A percentile compares a stretch with the other conserved stretches of the same genome.
These are phyloP conservation scores for Tridacna crocea DNA, from an alignment of 2,888 invertebrate species.

Conservation along the genomic window DNA sequence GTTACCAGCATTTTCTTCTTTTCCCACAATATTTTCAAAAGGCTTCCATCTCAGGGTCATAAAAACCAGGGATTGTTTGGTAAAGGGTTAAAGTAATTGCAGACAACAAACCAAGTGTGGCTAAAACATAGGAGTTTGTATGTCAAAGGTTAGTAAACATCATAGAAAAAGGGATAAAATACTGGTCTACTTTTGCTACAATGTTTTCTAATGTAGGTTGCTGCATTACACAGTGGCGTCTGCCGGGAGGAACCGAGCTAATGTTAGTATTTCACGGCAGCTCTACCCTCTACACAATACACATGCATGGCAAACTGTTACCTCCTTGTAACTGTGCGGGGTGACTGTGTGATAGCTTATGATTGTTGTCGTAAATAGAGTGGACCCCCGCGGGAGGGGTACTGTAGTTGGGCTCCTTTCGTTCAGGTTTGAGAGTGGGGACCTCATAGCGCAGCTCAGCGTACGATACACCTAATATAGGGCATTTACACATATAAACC, in stretches of 20 bases:
- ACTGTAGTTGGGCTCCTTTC: constrained; percentile 62
- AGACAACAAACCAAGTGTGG: too few relatives aligned
- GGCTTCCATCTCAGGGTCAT: too few relatives aligned
- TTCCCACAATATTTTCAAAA: not conserved
- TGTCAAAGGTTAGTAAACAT: too few relatives aligned
- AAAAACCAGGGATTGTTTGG: too few relatives aligned
- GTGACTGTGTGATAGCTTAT: constrained; percentile 33
- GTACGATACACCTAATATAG: constrained; percentile 74
- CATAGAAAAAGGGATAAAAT: too few relatives aligned
- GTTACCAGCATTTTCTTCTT: too few relatives aligned
- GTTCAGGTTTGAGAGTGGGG: constrained; percentile 55
- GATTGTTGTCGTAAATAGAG: constrained; percentile 56
- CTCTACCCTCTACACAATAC: not conserved
- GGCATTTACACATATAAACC: not conserved
- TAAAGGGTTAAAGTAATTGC: too few relatives aligned
- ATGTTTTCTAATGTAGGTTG: not conserved
- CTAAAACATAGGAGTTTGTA: too few relatives aligned
- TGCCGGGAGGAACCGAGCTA: too few relatives aligned
- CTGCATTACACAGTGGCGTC: not conserved
- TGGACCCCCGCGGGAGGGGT: constrained; percentile 65
- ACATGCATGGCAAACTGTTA: constrained; percentile 20
- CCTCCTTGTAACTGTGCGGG: constrained; percentile 57
- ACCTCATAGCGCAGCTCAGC: constrained; percentile 80
- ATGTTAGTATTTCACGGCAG: not conserved
- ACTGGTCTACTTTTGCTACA: not conserved